Evolutionary conservation across 1,140 invertebrate genomes (phyloP).

Genomic region (Luehdorfia chinensis): DNA sequence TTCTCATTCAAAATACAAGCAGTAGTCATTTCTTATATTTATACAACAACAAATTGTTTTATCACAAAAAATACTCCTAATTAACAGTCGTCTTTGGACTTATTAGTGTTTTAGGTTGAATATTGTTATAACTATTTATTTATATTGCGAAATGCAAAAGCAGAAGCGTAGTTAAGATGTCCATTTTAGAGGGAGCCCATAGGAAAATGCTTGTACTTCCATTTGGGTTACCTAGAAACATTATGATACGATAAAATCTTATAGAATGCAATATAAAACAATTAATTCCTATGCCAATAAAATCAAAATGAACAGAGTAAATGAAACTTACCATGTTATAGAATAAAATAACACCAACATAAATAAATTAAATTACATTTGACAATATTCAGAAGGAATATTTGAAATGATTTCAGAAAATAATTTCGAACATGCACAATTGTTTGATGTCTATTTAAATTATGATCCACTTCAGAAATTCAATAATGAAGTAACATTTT

Average conservation of each 20-base stretch:
- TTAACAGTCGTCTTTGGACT: conserved; percentile 67
- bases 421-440: conserved; percentile 12
- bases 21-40: conserved; percentile 45
- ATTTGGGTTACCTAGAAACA: conserved; percentile 76
- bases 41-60: conserved; percentile 61
- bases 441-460: neutral
- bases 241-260: conserved; percentile 60
- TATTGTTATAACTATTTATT: conserved; percentile 37
- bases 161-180: conserved; percentile 51
- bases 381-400: conserved; percentile 1
- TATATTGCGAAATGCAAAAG: conserved; percentile 50
- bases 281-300: conserved; percentile 28
- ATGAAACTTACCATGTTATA: conserved; percentile 61
- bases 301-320: conserved; percentile 44
- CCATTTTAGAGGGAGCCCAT: conserved; percentile 62
- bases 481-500: neutral
- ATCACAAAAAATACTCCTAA: conserved; percentile 68
- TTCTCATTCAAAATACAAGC: conserved; percentile 35
- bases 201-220: conserved; percentile 65
- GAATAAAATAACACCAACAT: conserved; percentile 62
- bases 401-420: neutral
- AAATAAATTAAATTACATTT: conserved; percentile 35
- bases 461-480: neutral
- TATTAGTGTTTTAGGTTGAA: conserved; percentile 40
- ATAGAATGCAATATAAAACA: conserved; percentile 30